Evolutionary conservation across 2,797 vertebrate genomes (phyloP).

Genomic region (Masticophis lateralis): DNA sequence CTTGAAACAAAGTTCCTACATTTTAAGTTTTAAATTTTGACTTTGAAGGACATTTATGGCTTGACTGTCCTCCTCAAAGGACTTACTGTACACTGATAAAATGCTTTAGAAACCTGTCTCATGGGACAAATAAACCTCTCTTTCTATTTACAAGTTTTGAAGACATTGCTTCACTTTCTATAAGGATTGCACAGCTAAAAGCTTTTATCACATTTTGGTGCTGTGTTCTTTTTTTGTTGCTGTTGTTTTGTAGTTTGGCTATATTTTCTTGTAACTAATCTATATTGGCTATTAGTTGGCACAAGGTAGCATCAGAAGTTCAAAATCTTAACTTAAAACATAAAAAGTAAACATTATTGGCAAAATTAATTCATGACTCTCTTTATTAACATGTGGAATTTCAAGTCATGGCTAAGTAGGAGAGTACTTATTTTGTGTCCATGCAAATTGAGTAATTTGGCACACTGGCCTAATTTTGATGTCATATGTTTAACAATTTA

Average conservation of each 20-base stretch:
- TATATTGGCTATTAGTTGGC: neutral
- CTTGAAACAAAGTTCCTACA: conserved; percentile 1
- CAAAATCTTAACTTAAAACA: neutral
- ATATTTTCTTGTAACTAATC: neutral
- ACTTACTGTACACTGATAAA: neutral
- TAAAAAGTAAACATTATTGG: neutral
- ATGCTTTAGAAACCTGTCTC: conserved; percentile 7
- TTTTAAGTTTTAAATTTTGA: neutral
- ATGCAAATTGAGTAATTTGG: neutral
- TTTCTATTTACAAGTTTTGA: conserved; percentile 7
- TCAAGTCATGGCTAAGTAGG: neutral
- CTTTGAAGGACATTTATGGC: conserved; percentile 20
- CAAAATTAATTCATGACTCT: neutral
- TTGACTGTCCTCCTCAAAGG: neutral
- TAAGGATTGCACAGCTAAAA: conserved; percentile 22
- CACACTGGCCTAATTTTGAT: neutral
- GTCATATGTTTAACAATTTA: conserved; percentile 27
- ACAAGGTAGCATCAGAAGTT: neutral
- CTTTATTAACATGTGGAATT: neutral
- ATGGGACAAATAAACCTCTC: neutral
- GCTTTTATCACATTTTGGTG: conserved; percentile 26
- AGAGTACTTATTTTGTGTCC: neutral
- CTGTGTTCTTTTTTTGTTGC: neutral
- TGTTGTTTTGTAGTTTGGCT: too few relatives aligned
- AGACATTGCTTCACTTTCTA: neutral